Base-by-base conservation (phyloP, 2,888 invertebrate species). In the Halocaridina rubra region DNA sequence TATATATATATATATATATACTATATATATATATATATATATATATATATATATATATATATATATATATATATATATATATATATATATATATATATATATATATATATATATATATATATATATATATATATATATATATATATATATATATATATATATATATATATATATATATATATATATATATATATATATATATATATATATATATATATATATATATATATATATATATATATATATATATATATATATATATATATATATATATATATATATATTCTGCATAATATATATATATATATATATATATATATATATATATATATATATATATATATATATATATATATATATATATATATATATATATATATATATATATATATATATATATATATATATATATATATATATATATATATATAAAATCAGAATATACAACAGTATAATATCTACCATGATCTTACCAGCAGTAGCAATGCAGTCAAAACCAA, bases 401-500 rank as follows among this genome's bases (percentile, higher is more conserved):
- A 69, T 69, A 69, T 69, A 69, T 69, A 69, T 69, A 69, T 69
- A 69, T 69, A 69, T 69, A 69, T 69, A 69, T 69, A 69, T 69
- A 69, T 69, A 67, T 30, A 8, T 29, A 29, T 30, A 29, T 67
- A 67, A 3, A 67, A 3, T 29, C 10, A 67, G 16, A 19, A 16
- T 29, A 67, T 3, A 67, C 7, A n/a, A 10, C 16, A 67, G n/a
- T n/a, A n/a, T n/a, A n/a, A n/a, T n/a, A n/a, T n/a, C 39, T 39
- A 4, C 16, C 19, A 7, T 53, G 16, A 53, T n/a, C 53, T 76
- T 81, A 90, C 92, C 92, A 87, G 92, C 92, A 1, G 92, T 92
- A n/a, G 92, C 92, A 79, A 92, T 96, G 89, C 96, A 95, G 92
- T 98, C 98, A 90, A 98, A 98, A 27, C 98, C 98, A 4, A 98